These are phyloP conservation scores for Brachypteracias leptosomus DNA, from an alignment of 2,113 vertebrate species.

Conservation along the genomic window DNA sequence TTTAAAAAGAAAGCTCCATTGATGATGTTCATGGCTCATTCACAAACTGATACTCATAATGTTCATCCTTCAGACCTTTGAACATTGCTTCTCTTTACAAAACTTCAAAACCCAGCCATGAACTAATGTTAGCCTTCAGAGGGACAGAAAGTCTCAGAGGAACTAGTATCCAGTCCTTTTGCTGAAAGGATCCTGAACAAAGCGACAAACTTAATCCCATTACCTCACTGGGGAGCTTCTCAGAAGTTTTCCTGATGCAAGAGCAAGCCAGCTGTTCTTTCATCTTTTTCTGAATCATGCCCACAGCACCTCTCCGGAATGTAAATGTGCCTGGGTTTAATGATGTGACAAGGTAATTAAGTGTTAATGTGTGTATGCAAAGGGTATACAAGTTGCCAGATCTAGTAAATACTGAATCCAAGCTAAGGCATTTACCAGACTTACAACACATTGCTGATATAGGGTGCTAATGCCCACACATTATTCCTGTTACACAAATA, in stretches of 20 bases:
- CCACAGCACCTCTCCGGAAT: constrained; percentile 13
- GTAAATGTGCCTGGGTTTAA: constrained; percentile 48
- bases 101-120: not conserved
- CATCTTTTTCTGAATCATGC: constrained; percentile 52
- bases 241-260: constrained; percentile 57
- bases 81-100: not conserved
- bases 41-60: not conserved
- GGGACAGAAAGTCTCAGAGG: not conserved
- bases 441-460: constrained; percentile 18
- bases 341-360: constrained; percentile 62
- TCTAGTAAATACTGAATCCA: constrained; percentile 41
- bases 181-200: not conserved
- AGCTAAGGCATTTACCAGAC: constrained; percentile 16
- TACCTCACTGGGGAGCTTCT: constrained; percentile 47
- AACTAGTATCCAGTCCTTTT: not conserved
- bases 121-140: constrained; percentile 14
- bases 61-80: not conserved
- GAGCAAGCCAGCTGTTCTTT: constrained; percentile 60
- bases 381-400: constrained; percentile 14
- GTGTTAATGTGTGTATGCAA: constrained; percentile 54
- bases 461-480: not conserved
- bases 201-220: not conserved
- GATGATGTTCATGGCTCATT: not conserved
- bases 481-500: constrained; percentile 2
- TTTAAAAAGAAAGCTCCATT: not conserved